Base-by-base conservation (phyloP, 2,113 vertebrate species). In the Chaetops frenatus region DNA sequence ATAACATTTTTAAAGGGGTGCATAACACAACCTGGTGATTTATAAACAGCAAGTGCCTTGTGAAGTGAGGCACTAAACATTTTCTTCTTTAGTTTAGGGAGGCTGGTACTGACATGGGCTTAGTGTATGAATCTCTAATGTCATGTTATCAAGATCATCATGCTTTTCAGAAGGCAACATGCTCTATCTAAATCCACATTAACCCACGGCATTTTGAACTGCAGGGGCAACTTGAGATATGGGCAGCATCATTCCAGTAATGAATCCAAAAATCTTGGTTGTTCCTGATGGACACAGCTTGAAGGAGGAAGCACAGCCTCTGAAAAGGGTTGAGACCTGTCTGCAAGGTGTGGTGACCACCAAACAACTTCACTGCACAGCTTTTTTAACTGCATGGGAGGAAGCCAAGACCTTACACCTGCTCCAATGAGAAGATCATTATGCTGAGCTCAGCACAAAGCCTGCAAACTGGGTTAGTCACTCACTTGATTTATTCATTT, bases 1-100 rank as follows among this genome's bases (percentile, higher is more conserved):
- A 91, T 94, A 97, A 95, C 66, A 94, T 92, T 98, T 96, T 95
- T 90, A 92, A 96, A 92, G 93, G 60, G 56, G 22, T 73, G 90
- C 7, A 21, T 67, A 90, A 87, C 33, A 65, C 54, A 89, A 65
- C 60, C 42, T 71, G 60, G 56, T 3, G 24, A 94, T 91, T 79
- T 94, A 90, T 67, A 78, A 90, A 81, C 66, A 79, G 21, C 77
- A 76, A 76, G 23, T 27, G 57, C 40, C 35, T 40, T 31, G 42
- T 29, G 28, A 73, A 81, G 62, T 31, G 50, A 90, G 9, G 16
- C 45, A 74, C 57, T 73, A 40, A 90, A 74, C 18, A 58, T 58
- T 69, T 90, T 56, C 24, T 56, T 64, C 47, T 54, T 58, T 42
- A 31, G 47, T 40, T 80, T 22, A 81, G 38, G 28, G 48, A 82